These are phyloP conservation scores for Campylomormyrus numenius DNA, from an alignment of 2,113 vertebrate species.

Conservation along the genomic window DNA sequence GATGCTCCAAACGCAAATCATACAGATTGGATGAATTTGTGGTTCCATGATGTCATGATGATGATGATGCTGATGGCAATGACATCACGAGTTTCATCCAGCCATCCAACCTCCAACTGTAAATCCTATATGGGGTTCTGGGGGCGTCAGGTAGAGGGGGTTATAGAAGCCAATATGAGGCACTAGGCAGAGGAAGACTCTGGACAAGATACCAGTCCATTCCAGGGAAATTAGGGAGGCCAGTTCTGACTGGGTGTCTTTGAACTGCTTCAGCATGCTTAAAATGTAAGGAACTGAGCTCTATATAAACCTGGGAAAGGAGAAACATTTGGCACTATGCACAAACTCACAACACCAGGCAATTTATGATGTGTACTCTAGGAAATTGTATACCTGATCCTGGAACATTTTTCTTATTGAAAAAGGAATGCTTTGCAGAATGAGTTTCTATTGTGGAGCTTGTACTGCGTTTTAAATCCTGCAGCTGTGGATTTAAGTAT, in stretches of 20 bases:
- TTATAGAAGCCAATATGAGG: not conserved
- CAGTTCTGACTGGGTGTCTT: not conserved
- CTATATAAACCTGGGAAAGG: not conserved
- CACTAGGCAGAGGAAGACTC: not conserved
- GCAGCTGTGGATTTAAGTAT: not conserved
- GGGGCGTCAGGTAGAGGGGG: not conserved
- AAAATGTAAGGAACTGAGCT: not conserved
- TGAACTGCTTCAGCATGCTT: not conserved
- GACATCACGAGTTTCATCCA: not conserved
- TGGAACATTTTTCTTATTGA: not conserved
- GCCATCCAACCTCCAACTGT: not conserved
- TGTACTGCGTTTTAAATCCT: not conserved
- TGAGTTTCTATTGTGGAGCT: not conserved
- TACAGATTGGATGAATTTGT: not conserved
- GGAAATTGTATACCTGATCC: not conserved
- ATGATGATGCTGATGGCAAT: not conserved
- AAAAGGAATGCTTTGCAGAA: not conserved
- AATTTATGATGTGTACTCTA: not conserved
- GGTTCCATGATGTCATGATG: not conserved
- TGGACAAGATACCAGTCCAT: not conserved
- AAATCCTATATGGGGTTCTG: not conserved
- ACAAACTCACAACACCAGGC: not conserved
- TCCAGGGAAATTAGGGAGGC: not conserved
- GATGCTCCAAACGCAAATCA: not conserved
- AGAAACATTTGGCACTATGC: not conserved